Conservation (phyloP, 2,797 vertebrate species). For the Austrolebias charrua region DNA sequence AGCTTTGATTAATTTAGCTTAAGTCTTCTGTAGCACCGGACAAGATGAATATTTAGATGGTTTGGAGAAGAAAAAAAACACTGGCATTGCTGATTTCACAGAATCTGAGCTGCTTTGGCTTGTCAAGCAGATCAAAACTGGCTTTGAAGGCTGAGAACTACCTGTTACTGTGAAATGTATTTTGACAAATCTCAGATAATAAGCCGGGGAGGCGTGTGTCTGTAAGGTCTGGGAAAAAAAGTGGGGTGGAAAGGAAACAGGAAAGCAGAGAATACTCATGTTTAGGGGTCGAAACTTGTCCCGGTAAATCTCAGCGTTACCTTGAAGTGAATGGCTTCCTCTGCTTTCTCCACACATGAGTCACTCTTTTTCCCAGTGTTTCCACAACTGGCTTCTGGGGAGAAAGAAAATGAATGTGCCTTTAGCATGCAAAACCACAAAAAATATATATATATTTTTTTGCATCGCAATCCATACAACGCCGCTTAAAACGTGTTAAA, state of each 20-base stretch:
- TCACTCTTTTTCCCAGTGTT: constrained; percentile 45
- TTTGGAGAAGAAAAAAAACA: constrained; percentile 61
- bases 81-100: constrained; percentile 84
- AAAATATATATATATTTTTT: neutral
- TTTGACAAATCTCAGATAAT: constrained; percentile 86
- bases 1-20: constrained; percentile 85
- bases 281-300: constrained; percentile 49
- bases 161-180: constrained; percentile 85
- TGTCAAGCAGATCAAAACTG: constrained; percentile 82
- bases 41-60: constrained; percentile 76
- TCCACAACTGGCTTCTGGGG: constrained; percentile 63
- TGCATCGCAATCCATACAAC: too few relatives aligned
- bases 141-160: constrained; percentile 85
- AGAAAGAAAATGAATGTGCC: constrained; percentile 32
- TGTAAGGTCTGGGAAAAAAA: constrained; percentile 37
- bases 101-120: constrained; percentile 81
- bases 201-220: constrained; percentile 55
- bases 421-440: constrained; percentile 23
- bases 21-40: constrained; percentile 78
- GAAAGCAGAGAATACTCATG: constrained; percentile 32
- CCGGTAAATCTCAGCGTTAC: constrained; percentile 75
- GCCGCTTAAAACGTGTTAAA: too few relatives aligned
- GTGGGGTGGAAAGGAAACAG: constrained; percentile 25
- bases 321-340: constrained; percentile 73
- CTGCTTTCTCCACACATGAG: constrained; percentile 62